Conservation (phyloP, 1,140 invertebrate genomes). For the Drosophila repletoides region DNA sequence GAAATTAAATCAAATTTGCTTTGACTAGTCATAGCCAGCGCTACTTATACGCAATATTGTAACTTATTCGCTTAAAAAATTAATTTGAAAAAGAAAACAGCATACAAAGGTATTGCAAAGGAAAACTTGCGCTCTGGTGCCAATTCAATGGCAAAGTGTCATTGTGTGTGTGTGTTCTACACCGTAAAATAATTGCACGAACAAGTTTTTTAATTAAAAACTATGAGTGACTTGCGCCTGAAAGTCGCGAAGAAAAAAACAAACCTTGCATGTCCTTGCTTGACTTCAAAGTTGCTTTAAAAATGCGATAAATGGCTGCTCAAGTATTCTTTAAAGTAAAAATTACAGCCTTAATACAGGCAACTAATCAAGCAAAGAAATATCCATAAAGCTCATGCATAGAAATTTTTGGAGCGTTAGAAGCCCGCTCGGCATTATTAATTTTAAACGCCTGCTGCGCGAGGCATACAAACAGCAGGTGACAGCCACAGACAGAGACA, state of each 20-base stretch:
- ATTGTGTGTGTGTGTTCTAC: slow-evolving; percentile 6
- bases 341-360: no score
- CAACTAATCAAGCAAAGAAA: slow-evolving; percentile 53
- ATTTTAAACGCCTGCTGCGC: slow-evolving; percentile 75
- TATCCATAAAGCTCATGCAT: slow-evolving; percentile 31
- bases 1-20: no score
- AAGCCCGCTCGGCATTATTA: slow-evolving; percentile 65
- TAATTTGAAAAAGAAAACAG: slow-evolving; percentile 8
- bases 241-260: slow-evolving; percentile 46
- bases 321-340: no score
- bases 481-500: slow-evolving; percentile 30
- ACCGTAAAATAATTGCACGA: slow-evolving; percentile 66
- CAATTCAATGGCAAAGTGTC: slow-evolving; percentile 45
- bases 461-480: slow-evolving; percentile 58
- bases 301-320: no score
- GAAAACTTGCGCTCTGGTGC: slow-evolving; percentile 1
- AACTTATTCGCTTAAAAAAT: slow-evolving; percentile 33
- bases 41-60: slow-evolving; percentile 53
- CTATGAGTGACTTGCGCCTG: slow-evolving; percentile 67
- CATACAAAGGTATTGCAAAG: background rate
- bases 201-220: slow-evolving; percentile 80
- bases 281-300: no score
- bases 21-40: slow-evolving; percentile 1
- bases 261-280: no score
- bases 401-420: slow-evolving; percentile 42